phyloP scores from a whole-genome alignment of 2,113 vertebrate genomes.

The Silurus glanis region DNA sequence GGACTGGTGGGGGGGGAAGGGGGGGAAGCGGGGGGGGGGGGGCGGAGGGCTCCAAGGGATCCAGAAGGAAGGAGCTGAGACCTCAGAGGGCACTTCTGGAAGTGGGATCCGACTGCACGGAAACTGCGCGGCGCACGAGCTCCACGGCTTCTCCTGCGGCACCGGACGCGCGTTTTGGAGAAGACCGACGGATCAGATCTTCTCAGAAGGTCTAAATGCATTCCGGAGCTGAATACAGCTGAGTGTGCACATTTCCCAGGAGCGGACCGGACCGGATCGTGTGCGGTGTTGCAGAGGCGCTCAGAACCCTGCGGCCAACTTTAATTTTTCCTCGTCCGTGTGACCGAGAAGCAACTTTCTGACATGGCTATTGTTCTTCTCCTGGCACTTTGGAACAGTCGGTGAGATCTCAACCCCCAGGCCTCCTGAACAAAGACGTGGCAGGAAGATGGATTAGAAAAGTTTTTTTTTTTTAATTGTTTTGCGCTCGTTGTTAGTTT shows the following conservation, averaged over 20 bases:
- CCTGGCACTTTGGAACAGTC: not conserved
- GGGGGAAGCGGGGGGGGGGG: too few relatives aligned
- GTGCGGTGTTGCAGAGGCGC: not conserved
- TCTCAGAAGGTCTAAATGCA: constrained; percentile 10
- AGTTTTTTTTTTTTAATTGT: constrained; percentile 7
- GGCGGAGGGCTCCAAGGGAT: not conserved
- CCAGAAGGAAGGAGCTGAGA: constrained; percentile 23
- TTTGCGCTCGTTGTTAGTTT: not conserved
- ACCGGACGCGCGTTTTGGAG: not conserved
- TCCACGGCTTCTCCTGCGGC: not conserved
- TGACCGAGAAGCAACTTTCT: constrained; percentile 25
- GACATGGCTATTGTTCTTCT: not conserved
- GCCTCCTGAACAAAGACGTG: constrained; percentile 9
- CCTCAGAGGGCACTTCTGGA: constrained; percentile 31
- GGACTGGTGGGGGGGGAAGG: too few relatives aligned
- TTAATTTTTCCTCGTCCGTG: not conserved
- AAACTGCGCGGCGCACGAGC: not conserved
- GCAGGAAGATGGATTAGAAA: constrained; percentile 34
- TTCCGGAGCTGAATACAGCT: constrained; percentile 51
- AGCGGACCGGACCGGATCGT: not conserved
- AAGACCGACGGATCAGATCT: too few relatives aligned
- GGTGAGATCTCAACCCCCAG: not conserved
- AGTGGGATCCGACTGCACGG: constrained; percentile 35
- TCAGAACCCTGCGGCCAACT: not conserved
- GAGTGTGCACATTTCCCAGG: constrained; percentile 65